phyloP scores from a whole-genome alignment of 2,888 invertebrate species.

The Limnephilus marmoratus region DNA sequence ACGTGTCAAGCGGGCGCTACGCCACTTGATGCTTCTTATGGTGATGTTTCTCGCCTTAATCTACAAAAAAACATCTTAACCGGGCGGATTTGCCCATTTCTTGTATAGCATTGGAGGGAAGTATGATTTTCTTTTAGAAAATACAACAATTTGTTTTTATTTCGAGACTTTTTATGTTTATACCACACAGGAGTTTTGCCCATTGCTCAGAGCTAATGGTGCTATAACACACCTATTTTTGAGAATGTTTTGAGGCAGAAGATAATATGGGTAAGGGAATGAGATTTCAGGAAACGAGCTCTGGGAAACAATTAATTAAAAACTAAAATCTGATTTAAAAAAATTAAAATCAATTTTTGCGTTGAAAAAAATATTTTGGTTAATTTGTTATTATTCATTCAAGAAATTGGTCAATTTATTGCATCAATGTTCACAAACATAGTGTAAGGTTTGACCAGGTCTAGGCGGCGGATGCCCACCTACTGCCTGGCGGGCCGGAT shows the following conservation, averaged over 20 bases:
- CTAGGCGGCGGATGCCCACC: no score
- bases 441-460: no score
- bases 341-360: no score
- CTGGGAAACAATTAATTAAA: no score
- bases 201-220: background rate
- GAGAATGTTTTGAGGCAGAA: background rate
- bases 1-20: constrained; percentile 26
- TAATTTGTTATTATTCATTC: no score
- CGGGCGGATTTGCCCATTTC: background rate
- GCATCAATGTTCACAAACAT: no score
- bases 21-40: constrained; percentile 36
- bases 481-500: no score
- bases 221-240: background rate
- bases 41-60: constrained; percentile 2
- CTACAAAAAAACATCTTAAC: constrained; percentile 2
- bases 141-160: constrained; percentile 2
- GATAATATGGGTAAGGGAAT: background rate
- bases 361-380: no score
- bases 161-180: background rate
- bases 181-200: background rate
- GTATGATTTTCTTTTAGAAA: background rate
- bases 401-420: no score
- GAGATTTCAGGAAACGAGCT: background rate
- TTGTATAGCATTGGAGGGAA: background rate
- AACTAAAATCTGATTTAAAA: no score